These are phyloP conservation scores for Gambusia affinis DNA, from an alignment of 2,113 vertebrate species.

Conservation along the genomic window DNA sequence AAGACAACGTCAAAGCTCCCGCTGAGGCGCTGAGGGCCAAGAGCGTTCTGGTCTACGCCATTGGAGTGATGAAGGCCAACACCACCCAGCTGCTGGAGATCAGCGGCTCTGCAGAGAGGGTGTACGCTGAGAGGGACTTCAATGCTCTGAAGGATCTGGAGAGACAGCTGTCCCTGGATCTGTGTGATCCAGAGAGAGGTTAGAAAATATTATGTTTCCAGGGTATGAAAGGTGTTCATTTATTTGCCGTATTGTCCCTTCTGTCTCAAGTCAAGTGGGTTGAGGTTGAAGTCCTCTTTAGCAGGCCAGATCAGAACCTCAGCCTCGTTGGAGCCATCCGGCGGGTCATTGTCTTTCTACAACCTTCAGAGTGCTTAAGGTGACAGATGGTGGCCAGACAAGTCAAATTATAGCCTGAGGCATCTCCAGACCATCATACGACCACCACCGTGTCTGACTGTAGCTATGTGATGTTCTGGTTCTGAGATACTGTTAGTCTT, in stretches of 20 bases:
- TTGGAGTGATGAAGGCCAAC: constrained; percentile 79
- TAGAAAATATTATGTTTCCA: constrained; percentile 38
- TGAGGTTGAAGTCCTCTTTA: no score
- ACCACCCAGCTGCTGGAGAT: constrained; percentile 83
- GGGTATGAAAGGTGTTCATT: not conserved
- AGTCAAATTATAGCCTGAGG: no score
- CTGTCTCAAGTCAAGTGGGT: no score
- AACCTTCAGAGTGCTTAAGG: no score
- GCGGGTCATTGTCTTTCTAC: no score
- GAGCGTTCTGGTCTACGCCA: constrained; percentile 80
- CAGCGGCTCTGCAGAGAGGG: constrained; percentile 69
- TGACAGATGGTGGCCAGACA: no score
- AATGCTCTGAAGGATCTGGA: constrained; percentile 78
- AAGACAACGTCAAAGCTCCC: constrained; percentile 75
- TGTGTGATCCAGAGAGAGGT: constrained; percentile 80
- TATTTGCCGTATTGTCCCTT: not conserved
- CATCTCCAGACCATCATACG: no score
- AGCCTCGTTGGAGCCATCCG: no score
- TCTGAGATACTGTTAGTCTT: no score
- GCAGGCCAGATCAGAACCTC: no score
- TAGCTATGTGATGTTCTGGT: no score
- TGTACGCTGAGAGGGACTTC: constrained; percentile 76
- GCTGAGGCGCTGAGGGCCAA: constrained; percentile 78
- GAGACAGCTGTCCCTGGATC: constrained; percentile 76
- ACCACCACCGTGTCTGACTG: no score